A percentile compares a stretch with the other conserved stretches of the same genome.
Evolutionary conservation across 2,888 invertebrate species (phyloP).

Genomic region (Agrotis ipsilon): DNA sequence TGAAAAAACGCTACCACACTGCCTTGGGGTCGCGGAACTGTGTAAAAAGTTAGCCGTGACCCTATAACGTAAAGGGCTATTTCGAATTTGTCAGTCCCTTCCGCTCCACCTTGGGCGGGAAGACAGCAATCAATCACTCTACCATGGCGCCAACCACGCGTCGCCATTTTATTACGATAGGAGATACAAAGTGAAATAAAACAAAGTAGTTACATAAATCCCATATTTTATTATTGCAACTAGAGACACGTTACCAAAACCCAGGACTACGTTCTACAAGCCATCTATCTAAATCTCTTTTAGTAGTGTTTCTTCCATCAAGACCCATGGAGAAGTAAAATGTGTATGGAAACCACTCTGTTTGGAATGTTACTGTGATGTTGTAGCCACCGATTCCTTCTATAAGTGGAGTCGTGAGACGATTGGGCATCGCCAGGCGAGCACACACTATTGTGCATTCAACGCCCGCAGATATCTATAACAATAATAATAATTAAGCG

Average conservation of each 20-base stretch:
- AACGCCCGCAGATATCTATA: conserved; percentile 82
- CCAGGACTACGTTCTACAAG: conserved; percentile 71
- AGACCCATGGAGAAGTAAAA: conserved; percentile 80
- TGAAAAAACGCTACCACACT: too few relatives aligned
- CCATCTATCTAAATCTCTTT: conserved; percentile 70
- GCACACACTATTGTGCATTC: conserved; percentile 82
- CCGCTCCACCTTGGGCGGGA: too few relatives aligned
- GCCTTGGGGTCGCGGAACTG: too few relatives aligned
- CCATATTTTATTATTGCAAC: conserved; percentile 12
- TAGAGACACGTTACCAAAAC: conserved; percentile 67
- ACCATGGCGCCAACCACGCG: too few relatives aligned
- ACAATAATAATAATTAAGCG: conserved; percentile 18
- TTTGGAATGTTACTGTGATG: conserved; percentile 74
- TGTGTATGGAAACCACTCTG: conserved; percentile 79
- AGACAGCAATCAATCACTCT: too few relatives aligned
- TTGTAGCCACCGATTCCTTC: conserved; percentile 83
- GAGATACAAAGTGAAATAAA: conserved; percentile 17
- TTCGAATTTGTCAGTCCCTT: too few relatives aligned
- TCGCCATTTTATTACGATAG: too few relatives aligned
- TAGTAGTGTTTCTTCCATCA: conserved; percentile 76
- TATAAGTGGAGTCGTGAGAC: conserved; percentile 71
- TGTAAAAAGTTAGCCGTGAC: too few relatives aligned
- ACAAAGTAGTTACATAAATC: not conserved
- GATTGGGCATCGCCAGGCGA: conserved; percentile 78
- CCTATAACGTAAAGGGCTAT: too few relatives aligned